Evolutionary conservation across 2,888 invertebrate species (phyloP).

Genomic region (Molanna angustata): DNA sequence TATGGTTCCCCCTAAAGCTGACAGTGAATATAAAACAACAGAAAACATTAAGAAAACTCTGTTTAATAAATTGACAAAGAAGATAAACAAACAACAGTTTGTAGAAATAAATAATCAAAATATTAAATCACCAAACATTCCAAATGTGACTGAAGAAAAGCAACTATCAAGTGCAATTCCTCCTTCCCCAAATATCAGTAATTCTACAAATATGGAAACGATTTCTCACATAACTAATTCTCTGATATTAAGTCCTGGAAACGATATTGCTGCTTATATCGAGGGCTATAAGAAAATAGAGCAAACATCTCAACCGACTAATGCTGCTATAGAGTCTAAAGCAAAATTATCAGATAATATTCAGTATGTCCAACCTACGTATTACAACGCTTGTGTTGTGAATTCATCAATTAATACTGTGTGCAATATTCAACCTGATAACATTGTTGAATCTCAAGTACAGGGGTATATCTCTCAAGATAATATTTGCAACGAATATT

Average conservation of each 20-base stretch:
- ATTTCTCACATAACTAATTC: conserved; percentile 47
- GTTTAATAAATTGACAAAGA: conserved; percentile 8
- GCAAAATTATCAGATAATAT: no score
- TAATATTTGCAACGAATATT: background rate
- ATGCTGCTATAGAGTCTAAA: no score
- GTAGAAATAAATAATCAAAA: no score
- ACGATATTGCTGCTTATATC: conserved; percentile 15
- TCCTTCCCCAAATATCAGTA: no score
- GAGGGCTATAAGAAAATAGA: conserved; percentile 16
- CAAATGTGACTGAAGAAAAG: no score
- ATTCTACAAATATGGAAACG: conserved; percentile 45
- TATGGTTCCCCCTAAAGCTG: no score
- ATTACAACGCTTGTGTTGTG: background rate
- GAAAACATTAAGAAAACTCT: conserved; percentile 17
- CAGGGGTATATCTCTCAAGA: no score
- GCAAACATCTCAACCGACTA: background rate
- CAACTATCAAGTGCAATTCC: no score
- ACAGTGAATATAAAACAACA: no score
- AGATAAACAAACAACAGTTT: no score
- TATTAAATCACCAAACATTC: no score
- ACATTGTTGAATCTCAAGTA: background rate
- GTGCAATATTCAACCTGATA: no score
- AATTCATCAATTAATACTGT: background rate
- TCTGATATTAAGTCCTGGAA: conserved; percentile 44
- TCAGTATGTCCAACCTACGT: background rate